A percentile compares a stretch with the other conserved stretches of the same genome.
These are phyloP conservation scores for Calliopum simillimum DNA, from an alignment of 2,888 invertebrate genomes.

Conservation along the genomic window DNA sequence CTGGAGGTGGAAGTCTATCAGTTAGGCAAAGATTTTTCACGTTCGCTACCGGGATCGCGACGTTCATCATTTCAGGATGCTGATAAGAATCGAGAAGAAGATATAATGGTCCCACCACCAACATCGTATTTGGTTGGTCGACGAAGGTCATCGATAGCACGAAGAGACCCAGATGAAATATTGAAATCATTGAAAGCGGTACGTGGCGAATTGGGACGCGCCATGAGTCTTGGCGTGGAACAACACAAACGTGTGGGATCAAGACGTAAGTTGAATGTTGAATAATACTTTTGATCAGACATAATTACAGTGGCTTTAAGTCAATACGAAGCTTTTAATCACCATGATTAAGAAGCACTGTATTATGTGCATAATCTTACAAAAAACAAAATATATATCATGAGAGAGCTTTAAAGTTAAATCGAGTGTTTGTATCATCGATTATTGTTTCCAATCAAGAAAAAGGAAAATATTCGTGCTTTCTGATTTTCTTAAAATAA, in stretches of 20 bases:
- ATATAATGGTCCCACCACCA: slow-evolving; percentile 67
- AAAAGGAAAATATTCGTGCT: too few relatives aligned
- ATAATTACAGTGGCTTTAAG: too few relatives aligned
- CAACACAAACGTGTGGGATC: slow-evolving; percentile 71
- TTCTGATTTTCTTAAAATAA: too few relatives aligned
- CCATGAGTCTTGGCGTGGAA: slow-evolving; percentile 82
- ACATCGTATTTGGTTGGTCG: slow-evolving; percentile 75
- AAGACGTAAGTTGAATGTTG: slow-evolving; percentile 75
- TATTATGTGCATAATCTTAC: too few relatives aligned
- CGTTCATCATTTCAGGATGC: slow-evolving; percentile 85
- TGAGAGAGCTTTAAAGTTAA: too few relatives aligned
- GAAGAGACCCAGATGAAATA: slow-evolving; percentile 87
- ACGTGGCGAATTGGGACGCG: slow-evolving; percentile 84
- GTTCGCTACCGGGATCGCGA: slow-evolving; percentile 86
- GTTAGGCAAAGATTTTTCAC: slow-evolving; percentile 86
- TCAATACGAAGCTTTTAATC: too few relatives aligned
- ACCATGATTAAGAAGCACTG: too few relatives aligned
- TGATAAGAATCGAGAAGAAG: slow-evolving; percentile 71
- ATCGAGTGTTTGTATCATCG: too few relatives aligned
- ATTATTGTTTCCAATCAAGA: too few relatives aligned
- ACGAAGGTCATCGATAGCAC: slow-evolving; percentile 83
- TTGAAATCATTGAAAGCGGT: slow-evolving; percentile 83
- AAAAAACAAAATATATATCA: too few relatives aligned
- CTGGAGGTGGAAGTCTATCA: slow-evolving; percentile 87
- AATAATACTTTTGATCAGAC: too few relatives aligned